Conservation (phyloP, 2,888 invertebrate species). For the Drosophila fungiperda region DNA sequence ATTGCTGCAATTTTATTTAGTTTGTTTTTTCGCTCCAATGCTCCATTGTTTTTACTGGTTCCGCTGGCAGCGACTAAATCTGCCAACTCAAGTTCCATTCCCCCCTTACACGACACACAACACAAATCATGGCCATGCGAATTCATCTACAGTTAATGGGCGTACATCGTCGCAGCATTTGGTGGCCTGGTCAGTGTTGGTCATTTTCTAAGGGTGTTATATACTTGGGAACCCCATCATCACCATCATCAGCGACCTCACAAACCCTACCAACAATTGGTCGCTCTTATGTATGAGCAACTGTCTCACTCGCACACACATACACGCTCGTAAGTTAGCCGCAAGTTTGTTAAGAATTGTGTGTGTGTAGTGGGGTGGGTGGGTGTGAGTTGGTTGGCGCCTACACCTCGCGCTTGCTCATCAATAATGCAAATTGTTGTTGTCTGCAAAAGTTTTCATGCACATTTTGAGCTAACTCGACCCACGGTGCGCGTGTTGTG, state of each 20-base stretch:
- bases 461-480: slow-evolving; percentile 44
- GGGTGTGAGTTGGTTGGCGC: slow-evolving; percentile 23
- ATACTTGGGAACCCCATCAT: slow-evolving; percentile 48
- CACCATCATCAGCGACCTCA: slow-evolving; percentile 5
- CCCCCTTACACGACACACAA: slow-evolving; percentile 36
- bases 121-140: slow-evolving; percentile 79
- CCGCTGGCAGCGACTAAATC: slow-evolving; percentile 36
- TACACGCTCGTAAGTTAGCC: slow-evolving; percentile 54
- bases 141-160: slow-evolving; percentile 81
- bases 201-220: slow-evolving; percentile 80
- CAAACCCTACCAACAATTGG: slow-evolving; percentile 7
- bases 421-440: slow-evolving; percentile 81
- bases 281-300: slow-evolving; percentile 48
- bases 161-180: slow-evolving; percentile 69
- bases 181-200: slow-evolving; percentile 77
- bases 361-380: slow-evolving; percentile 2
- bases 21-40: slow-evolving; percentile 44
- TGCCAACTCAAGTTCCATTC: slow-evolving; percentile 12
- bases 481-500: slow-evolving; percentile 81
- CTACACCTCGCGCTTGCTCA: slow-evolving; percentile 52
- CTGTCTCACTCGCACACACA: slow-evolving; percentile 49
- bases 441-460: slow-evolving; percentile 67
- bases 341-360: slow-evolving; percentile 77
- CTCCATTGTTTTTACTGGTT: slow-evolving; percentile 77
- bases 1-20: slow-evolving; percentile 63